phyloP scores from a whole-genome alignment of 2,888 invertebrate genomes.

The Heliconius sara region DNA sequence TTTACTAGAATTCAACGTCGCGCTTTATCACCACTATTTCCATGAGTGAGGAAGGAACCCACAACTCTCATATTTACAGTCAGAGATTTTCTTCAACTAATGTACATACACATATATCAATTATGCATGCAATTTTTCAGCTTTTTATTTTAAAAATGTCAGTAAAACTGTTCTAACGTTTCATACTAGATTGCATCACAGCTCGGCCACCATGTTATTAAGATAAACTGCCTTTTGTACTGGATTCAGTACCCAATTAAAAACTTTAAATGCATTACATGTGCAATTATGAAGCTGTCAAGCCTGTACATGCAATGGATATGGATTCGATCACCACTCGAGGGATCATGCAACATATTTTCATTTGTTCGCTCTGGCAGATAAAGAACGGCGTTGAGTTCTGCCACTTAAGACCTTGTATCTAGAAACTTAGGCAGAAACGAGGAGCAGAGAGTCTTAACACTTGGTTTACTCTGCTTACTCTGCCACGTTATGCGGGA shows the following conservation, averaged over 20 bases:
- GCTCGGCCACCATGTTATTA: conserved; percentile 22
- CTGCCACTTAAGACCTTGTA: not conserved
- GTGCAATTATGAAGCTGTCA: not conserved
- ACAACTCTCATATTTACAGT: not conserved
- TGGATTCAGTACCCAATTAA: conserved; percentile 26
- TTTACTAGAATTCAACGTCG: too few relatives aligned
- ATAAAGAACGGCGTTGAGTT: not conserved
- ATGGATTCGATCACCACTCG: not conserved
- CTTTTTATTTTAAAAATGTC: conserved; percentile 15
- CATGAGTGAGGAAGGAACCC: not conserved
- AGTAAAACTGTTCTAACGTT: not conserved
- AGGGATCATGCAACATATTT: not conserved
- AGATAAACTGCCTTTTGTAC: conserved; percentile 27
- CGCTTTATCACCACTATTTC: not conserved
- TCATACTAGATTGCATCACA: not conserved
- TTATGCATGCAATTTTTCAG: not conserved
- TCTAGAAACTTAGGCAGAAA: not conserved
- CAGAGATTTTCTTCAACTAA: not conserved
- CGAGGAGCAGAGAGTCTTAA: too few relatives aligned
- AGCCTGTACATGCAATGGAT: not conserved
- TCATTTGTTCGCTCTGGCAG: not conserved
- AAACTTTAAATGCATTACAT: conserved; percentile 17
- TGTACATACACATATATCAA: too few relatives aligned
- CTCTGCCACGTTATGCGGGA: too few relatives aligned
- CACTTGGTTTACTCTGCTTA: not conserved